Percentiles rank a stretch among this genome's conserved stretches.
These are phyloP conservation scores for Arrhopalites spinosus DNA, from an alignment of 2,888 invertebrate species.

Conservation along the genomic window DNA sequence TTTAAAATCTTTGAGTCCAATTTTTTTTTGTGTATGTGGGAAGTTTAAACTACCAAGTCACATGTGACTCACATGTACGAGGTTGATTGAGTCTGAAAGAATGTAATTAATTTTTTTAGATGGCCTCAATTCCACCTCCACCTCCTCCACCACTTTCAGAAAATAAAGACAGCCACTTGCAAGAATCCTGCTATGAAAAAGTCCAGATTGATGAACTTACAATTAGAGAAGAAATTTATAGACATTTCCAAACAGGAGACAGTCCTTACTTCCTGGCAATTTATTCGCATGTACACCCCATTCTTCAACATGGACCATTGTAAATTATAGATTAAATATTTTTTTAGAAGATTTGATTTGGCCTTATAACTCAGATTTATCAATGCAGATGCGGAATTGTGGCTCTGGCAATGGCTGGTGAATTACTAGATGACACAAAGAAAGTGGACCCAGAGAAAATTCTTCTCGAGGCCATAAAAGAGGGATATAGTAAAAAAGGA, in stretches of 20 bases:
- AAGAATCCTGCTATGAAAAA: not conserved
- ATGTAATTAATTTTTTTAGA: too few relatives aligned
- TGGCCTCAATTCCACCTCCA: not conserved
- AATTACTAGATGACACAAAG: conserved; percentile 55
- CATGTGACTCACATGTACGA: too few relatives aligned
- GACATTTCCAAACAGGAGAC: not conserved
- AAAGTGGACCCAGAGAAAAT: conserved; percentile 66
- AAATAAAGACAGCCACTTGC: not conserved
- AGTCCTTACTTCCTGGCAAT: conserved; percentile 10
- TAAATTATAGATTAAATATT: conserved; percentile 33
- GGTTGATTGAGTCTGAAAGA: too few relatives aligned
- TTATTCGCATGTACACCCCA: conserved; percentile 35
- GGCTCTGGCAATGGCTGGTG: conserved; percentile 78
- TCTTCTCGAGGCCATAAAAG: conserved; percentile 66
- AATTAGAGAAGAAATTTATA: not conserved
- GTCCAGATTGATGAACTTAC: not conserved
- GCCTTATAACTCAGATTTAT: too few relatives aligned
- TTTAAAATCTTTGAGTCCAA: too few relatives aligned
- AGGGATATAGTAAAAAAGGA: conserved; percentile 77
- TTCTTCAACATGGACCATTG: conserved; percentile 55
- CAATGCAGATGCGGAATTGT: conserved; percentile 78
- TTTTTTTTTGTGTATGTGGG: too few relatives aligned
- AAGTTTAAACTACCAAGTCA: too few relatives aligned
- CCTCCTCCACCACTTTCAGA: not conserved
- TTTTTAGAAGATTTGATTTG: not conserved